A percentile compares a stretch with the other conserved stretches of the same genome.
Conservation (phyloP, 2,888 invertebrate species). For the Mythimna impura region DNA sequence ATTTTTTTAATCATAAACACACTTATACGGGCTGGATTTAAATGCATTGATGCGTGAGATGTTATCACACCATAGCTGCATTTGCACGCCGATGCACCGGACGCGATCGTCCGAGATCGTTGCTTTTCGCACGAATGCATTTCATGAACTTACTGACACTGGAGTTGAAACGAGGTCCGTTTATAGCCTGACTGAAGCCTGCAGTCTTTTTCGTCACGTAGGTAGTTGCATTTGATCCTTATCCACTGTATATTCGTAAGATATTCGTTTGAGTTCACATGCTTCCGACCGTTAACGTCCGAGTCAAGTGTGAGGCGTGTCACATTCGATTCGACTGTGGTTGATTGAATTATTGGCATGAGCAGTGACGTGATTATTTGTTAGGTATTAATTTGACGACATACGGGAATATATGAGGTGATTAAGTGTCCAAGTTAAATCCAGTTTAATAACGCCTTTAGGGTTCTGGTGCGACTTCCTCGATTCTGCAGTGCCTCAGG, state of each 20-base stretch:
- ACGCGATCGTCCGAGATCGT: conserved; percentile 24
- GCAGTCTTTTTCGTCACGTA: background rate
- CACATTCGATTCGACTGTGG: conserved; percentile 24
- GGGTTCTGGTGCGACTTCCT: too few species aligned
- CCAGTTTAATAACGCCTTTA: too few species aligned
- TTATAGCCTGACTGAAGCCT: background rate
- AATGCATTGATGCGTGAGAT: conserved; percentile 20
- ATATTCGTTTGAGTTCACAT: conserved; percentile 5
- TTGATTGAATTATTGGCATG: conserved; percentile 22
- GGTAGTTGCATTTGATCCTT: background rate
- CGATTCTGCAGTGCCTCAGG: too few species aligned
- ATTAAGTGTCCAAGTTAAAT: too few species aligned
- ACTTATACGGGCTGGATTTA: background rate
- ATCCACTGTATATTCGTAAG: background rate
- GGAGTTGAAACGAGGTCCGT: conserved; percentile 12
- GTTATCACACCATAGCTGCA: conserved; percentile 32
- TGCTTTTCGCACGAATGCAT: conserved; percentile 41
- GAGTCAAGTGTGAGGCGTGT: conserved; percentile 15
- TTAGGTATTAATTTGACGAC: conserved; percentile 4
- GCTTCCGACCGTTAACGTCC: background rate
- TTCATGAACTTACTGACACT: conserved; percentile 30
- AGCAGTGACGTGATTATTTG: background rate
- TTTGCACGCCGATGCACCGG: conserved; percentile 21
- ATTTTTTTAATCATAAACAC: too few species aligned
- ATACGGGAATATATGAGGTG: background rate